phyloP scores from a whole-genome alignment of 2,113 vertebrate genomes.

The Strigops habroptila region DNA sequence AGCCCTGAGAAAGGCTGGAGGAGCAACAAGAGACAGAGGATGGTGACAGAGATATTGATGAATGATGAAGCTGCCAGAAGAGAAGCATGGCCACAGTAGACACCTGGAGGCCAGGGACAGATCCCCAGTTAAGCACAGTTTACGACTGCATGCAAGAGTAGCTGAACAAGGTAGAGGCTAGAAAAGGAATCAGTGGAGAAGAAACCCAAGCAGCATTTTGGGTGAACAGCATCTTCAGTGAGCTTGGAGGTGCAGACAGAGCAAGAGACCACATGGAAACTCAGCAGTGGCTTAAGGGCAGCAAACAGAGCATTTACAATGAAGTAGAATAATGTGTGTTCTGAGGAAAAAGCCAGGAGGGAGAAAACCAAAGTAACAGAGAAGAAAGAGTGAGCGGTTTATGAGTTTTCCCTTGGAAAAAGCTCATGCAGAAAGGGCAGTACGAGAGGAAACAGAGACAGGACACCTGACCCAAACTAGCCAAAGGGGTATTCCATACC shows the following conservation, averaged over 20 bases:
- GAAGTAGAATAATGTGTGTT: not conserved
- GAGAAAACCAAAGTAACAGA: not conserved
- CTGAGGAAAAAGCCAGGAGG: not conserved
- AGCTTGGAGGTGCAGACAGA: not conserved
- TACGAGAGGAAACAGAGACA: too few relatives aligned
- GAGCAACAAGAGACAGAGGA: not conserved
- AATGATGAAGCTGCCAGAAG: not conserved
- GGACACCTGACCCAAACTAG: too few relatives aligned
- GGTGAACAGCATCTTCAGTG: not conserved
- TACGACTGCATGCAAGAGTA: not conserved
- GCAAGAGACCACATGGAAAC: not conserved
- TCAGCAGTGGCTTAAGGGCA: fast-evolving
- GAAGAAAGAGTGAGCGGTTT: not conserved
- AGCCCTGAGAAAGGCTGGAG: not conserved
- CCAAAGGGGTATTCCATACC: too few relatives aligned
- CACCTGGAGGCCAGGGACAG: not conserved
- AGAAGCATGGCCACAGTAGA: not conserved
- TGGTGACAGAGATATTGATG: fast-evolving
- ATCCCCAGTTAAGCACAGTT: not conserved
- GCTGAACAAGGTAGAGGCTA: not conserved
- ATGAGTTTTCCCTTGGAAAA: constrained; percentile 32
- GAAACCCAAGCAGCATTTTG: too few relatives aligned
- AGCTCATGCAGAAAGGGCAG: not conserved
- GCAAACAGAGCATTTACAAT: not conserved
- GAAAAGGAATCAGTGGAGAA: not conserved